Evolutionary conservation across 2,797 vertebrate genomes (phyloP).

Genomic region (Loriculus beryllinus): DNA sequence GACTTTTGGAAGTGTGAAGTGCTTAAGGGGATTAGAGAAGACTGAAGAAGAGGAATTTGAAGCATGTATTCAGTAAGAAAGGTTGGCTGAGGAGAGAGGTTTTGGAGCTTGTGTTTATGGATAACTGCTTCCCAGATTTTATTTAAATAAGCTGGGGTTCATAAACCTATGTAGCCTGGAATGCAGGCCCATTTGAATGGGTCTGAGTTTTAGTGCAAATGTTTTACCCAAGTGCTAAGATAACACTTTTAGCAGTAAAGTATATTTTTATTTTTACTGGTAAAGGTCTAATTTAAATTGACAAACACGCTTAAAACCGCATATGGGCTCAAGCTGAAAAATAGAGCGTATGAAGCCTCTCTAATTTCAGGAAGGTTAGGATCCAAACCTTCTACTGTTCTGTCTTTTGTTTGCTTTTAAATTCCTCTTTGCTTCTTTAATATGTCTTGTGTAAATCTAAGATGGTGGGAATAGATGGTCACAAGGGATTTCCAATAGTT

Average conservation of each 20-base stretch:
- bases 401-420: background rate
- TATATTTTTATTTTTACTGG: background rate
- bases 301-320: background rate
- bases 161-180: background rate
- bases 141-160: background rate
- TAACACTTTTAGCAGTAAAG: background rate
- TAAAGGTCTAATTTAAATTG: background rate
- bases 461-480: background rate
- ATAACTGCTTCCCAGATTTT: background rate
- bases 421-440: background rate
- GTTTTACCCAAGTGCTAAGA: background rate
- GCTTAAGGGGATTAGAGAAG: background rate
- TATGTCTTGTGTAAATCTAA: background rate
- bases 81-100: background rate
- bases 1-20: background rate
- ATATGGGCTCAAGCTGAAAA: background rate
- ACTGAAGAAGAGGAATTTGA: background rate
- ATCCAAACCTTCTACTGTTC: background rate
- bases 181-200: background rate
- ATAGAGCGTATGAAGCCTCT: background rate
- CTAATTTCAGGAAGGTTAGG: background rate
- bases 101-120: slow-evolving; percentile 1
- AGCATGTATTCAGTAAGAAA: background rate
- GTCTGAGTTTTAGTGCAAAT: background rate
- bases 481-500: background rate